Conservation (phyloP, 2,797 vertebrate species). For the Hippocampus kuda region DNA sequence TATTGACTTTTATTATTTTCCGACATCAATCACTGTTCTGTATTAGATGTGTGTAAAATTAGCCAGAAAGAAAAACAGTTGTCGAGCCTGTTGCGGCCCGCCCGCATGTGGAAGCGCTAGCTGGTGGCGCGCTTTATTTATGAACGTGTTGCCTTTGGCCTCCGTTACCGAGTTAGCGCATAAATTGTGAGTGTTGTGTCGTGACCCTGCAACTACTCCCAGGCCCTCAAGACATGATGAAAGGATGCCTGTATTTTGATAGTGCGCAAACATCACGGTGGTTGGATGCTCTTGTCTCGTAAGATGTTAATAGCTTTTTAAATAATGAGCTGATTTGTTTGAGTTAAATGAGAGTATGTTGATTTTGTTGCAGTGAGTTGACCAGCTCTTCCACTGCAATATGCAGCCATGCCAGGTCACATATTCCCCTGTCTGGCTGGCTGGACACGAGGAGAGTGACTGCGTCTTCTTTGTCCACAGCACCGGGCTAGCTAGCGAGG, state of each 20-base stretch:
- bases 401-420: slow-evolving; percentile 24
- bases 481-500: slow-evolving; percentile 34
- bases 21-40: background rate
- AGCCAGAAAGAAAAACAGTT: slow-evolving; percentile 4
- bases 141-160: slow-evolving; percentile 49
- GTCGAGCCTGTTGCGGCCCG: slow-evolving; percentile 16
- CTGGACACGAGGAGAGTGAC: slow-evolving; percentile 42
- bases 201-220: slow-evolving; percentile 52
- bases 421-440: slow-evolving; percentile 33
- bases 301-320: background rate
- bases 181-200: slow-evolving; percentile 57
- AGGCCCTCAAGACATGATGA: slow-evolving; percentile 5
- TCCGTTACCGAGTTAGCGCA: slow-evolving; percentile 45
- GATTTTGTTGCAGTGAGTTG: background rate
- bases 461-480: slow-evolving; percentile 44
- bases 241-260: background rate
- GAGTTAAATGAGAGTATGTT: background rate
- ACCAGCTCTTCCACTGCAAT: slow-evolving; percentile 4
- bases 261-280: background rate
- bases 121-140: slow-evolving; percentile 32
- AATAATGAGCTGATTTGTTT: background rate
- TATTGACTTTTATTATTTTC: background rate
- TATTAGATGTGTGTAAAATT: background rate
- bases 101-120: slow-evolving; percentile 25
- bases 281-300: too few species aligned